These are phyloP conservation scores for Anolis carolinensis DNA, from an alignment of 2,113 vertebrate species.

Conservation along the genomic window DNA sequence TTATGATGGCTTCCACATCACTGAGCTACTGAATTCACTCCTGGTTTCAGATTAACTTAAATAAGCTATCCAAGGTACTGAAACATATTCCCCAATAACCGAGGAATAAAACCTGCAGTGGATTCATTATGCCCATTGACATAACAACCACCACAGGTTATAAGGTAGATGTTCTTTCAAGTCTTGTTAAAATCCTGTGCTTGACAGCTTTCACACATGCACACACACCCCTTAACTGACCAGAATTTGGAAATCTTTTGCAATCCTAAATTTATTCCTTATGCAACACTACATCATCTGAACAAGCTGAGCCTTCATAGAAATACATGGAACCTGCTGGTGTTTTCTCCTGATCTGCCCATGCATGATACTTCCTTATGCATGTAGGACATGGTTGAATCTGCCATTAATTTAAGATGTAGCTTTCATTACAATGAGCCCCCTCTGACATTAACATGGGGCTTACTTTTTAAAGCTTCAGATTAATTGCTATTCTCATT, in stretches of 20 bases:
- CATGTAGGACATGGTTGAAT: conserved; percentile 63
- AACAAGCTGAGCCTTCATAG: conserved; percentile 49
- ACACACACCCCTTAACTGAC: not conserved
- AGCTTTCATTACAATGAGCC: conserved; percentile 80
- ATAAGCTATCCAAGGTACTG: too few species aligned
- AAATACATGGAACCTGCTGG: conserved; percentile 35
- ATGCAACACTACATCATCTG: conserved; percentile 19
- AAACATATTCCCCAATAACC: too few species aligned
- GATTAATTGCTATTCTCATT: conserved; percentile 85
- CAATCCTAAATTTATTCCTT: not conserved
- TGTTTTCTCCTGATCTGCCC: conserved; percentile 45
- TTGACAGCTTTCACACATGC: not conserved
- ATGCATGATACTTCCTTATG: conserved; percentile 59
- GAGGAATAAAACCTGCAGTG: too few species aligned
- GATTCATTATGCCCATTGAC: too few species aligned
- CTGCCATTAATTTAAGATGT: conserved; percentile 80
- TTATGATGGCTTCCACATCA: too few species aligned
- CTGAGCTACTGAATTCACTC: too few species aligned
- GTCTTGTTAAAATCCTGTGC: not conserved
- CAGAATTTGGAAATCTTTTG: not conserved
- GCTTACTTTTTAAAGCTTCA: conserved; percentile 82
- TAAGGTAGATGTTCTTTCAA: too few species aligned
- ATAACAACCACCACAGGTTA: too few species aligned
- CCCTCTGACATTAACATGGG: conserved; percentile 76
- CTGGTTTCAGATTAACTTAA: too few species aligned